A percentile compares a stretch with the other conserved stretches of the same genome.
Evolutionary conservation across 2,113 vertebrate genomes (phyloP).

Genomic region (Aphelocoma coerulescens): DNA sequence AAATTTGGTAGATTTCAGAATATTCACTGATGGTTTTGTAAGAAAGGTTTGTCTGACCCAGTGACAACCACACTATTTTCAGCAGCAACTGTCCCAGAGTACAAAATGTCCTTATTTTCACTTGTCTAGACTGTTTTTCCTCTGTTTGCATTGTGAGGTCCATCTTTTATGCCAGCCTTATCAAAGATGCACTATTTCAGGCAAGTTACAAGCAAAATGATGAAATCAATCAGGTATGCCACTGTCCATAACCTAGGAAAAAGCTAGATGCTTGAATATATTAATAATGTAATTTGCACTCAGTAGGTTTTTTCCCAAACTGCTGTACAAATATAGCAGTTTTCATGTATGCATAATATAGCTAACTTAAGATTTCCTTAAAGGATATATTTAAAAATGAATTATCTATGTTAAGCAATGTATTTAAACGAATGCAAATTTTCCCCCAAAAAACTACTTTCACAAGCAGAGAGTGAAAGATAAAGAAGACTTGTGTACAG

Average conservation of each 20-base stretch:
- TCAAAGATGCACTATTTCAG: neutral
- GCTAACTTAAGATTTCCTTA: neutral
- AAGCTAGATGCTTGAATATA: neutral
- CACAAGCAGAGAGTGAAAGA: neutral
- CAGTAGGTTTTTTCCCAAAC: neutral
- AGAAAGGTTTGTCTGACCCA: neutral
- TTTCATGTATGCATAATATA: neutral
- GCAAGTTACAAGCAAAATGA: neutral
- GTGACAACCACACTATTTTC: neutral
- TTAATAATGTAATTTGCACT: neutral
- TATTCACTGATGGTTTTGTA: neutral
- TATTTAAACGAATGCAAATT: slow-evolving; percentile 9
- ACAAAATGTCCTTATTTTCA: neutral
- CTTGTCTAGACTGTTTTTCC: neutral
- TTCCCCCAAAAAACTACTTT: neutral
- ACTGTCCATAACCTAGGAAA: neutral
- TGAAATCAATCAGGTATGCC: neutral
- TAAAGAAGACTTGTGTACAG: neutral
- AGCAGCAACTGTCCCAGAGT: neutral
- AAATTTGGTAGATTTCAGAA: neutral
- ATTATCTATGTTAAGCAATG: neutral
- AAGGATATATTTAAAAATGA: neutral
- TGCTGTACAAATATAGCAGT: neutral
- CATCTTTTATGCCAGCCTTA: neutral
- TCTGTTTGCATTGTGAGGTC: neutral